Base-by-base conservation (phyloP, 2,113 vertebrate genomes). In the Nesogale talazaci region DNA sequence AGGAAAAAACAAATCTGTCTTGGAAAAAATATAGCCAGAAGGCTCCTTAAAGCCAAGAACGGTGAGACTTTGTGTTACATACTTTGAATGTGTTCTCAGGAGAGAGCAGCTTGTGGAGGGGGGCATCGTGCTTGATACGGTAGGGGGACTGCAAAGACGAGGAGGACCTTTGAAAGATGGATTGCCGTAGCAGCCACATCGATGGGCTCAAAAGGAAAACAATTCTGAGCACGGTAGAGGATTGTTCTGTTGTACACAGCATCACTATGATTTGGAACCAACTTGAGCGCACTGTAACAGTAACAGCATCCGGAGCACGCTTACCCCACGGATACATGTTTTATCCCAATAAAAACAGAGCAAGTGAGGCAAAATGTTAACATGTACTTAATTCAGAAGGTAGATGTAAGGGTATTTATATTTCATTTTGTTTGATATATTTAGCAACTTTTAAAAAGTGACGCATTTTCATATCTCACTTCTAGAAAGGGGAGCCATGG, bases 351-450 rank as follows among this genome's bases (percentile, higher is more conserved):
- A 42, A 79, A 84, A 83, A 92, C 8, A 34, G 42, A 87, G 56
- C 25, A 88, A 94, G 67, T 46, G 4, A 85, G 46, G 38, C 31
- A 57, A 89, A 86, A 92, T 82, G 20, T 69, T 81, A 87, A 86
- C 3, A 81, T 34, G 27, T 92, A 38, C 52, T 70, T n/a, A 86
- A 83, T 77, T 27, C 15, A 88, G 31, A 31, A 10, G 5, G 7
- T 40, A 82, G n/a, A 63, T 65, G 52, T 72, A 72, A 79, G 27
- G 9, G 20, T 76, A 14, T 65, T 77, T 61, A 70, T 74, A 89
- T 69, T 52, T 52, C 14, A 3, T 52, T 38, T 85, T 81, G 17
- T 69, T 46, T 76, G 59, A 86, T 86, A 81, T 86, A 80, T 38
- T 67, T 67, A 83, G 59, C 36, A 42, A 70, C 12, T 83, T 88